These are phyloP conservation scores for Mungos mungo DNA, from an alignment of 2,113 vertebrate genomes.

Conservation along the genomic window DNA sequence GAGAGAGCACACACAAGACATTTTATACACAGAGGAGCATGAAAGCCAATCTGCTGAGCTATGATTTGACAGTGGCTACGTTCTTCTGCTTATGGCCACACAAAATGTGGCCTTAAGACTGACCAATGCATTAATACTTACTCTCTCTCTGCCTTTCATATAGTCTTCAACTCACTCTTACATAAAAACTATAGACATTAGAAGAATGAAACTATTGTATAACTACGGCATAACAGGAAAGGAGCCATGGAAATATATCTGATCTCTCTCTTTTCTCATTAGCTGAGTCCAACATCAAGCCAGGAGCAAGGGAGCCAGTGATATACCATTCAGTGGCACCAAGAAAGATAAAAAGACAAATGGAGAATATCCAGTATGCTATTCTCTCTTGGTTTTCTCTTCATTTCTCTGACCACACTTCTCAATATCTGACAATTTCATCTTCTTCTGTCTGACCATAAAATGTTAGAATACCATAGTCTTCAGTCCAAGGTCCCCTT, in stretches of 20 bases:
- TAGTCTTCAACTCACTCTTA: background rate
- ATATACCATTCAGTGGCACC: rapidly evolving
- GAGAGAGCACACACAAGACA: background rate
- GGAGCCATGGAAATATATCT: background rate
- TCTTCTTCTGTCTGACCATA: background rate
- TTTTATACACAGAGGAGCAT: background rate
- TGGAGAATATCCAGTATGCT: background rate
- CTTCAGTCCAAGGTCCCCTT: background rate
- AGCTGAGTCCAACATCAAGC: background rate
- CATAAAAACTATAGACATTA: background rate
- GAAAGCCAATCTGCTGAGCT: background rate
- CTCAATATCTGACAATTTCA: background rate
- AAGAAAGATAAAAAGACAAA: background rate
- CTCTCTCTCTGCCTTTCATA: background rate
- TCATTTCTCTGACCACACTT: background rate
- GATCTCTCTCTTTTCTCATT: background rate
- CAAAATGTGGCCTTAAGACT: background rate
- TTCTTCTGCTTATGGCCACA: background rate
- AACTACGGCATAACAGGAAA: background rate
- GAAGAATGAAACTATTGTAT: background rate
- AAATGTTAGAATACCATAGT: background rate
- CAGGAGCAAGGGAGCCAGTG: background rate
- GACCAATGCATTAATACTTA: background rate
- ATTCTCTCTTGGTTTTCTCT: background rate
- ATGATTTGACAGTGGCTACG: background rate